These are phyloP conservation scores for Isotomurus palustris DNA, from an alignment of 2,888 invertebrate species.

Conservation along the genomic window DNA sequence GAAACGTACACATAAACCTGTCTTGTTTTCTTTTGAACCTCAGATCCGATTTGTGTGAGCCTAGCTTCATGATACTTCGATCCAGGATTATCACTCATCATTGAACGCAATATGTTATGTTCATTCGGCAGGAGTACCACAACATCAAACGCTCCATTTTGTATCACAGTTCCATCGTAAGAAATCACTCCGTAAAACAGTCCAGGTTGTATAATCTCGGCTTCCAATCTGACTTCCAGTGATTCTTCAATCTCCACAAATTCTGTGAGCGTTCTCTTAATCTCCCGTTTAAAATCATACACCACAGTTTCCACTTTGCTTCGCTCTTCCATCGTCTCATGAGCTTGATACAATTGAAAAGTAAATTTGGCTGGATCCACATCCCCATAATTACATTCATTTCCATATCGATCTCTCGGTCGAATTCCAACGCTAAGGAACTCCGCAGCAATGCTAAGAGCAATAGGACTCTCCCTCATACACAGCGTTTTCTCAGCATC, in stretches of 20 bases:
- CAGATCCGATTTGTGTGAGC: constrained; percentile 17
- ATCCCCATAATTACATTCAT: constrained; percentile 43
- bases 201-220: constrained; percentile 36
- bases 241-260: constrained; percentile 15
- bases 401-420: constrained; percentile 40
- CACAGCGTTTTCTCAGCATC: constrained; percentile 38
- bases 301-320: constrained; percentile 33
- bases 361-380: constrained; percentile 33
- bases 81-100: constrained; percentile 31
- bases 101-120: constrained; percentile 29
- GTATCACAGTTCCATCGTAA: constrained; percentile 33
- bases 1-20: constrained; percentile 41
- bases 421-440: constrained; percentile 29
- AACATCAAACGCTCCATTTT: constrained; percentile 43
- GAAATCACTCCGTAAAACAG: constrained; percentile 33
- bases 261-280: constrained; percentile 18
- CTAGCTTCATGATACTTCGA: constrained; percentile 38
- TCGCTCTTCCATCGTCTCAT: constrained; percentile 7
- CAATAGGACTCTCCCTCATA: constrained; percentile 37
- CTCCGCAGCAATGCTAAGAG: constrained; percentile 28
- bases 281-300: constrained; percentile 35
- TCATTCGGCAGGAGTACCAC: constrained; percentile 40
- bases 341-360: constrained; percentile 28
- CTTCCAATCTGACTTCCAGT: constrained; percentile 27
- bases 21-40: constrained; percentile 28